Base-by-base conservation (phyloP, 2,113 vertebrate species). In the Neolamprologus ventralis region DNA sequence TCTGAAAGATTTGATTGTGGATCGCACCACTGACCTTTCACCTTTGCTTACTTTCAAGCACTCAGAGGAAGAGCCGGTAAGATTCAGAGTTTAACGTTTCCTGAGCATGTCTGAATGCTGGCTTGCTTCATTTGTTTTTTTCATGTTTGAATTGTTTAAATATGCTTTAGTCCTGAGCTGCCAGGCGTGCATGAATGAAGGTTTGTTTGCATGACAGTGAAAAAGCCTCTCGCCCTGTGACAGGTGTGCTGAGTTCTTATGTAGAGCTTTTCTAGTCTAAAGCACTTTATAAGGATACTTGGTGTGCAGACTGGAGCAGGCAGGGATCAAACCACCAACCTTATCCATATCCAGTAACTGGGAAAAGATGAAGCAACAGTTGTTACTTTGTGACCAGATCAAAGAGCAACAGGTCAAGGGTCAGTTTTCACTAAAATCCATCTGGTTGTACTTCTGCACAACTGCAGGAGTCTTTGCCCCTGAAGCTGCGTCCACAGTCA, bases 41-140 rank as follows among this genome's bases (percentile, higher is more conserved):
- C 95, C 83, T 95, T 87, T 97, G 93, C 82, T 90, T 98, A 93
- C 97, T 97, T 98, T 96, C 97, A 98, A 99, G 98, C 98, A 97
- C 95, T 65, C 98, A 85, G 97, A 98, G 96, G 99, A 99, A 28
- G 98, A 98, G 94, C 98, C 97, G 98, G 99, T 99, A 98, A 99
- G 98, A 97, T 42, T 14, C 81, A 33, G 12, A 63, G 7, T 68
- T 79, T 82, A 42, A 11, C 49, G 5, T 87, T 37, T 53, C 82
- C 17, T 55, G 10, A 80, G 90, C 81, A 93, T 93, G 91, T 60
- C 40, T 89, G 88, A n/a, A 47, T 83, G 80, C 65, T 96, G 93
- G 92, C 82, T 71, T 87, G 87, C 93, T 53, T 37, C 26, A 19
- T 86, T 84, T 75, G 54, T 21, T 7, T 8, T 8, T 83, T 49